Evolutionary conservation across 2,888 invertebrate genomes (phyloP).

Genomic region (Alitta virens): DNA sequence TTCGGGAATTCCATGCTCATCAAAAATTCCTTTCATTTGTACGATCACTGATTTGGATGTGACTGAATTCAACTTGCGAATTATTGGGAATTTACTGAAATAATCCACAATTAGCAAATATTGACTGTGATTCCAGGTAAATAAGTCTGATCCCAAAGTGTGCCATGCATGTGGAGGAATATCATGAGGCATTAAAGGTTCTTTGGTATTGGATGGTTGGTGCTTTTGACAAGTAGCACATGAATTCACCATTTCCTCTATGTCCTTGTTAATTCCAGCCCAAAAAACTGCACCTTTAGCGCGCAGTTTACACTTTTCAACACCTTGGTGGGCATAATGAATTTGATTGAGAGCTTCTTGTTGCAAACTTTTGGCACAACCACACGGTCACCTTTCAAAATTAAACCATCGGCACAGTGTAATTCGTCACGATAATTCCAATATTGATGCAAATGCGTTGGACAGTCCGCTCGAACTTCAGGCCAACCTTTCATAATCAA

Average conservation of each 20-base stretch:
- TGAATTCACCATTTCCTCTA: constrained; percentile 14
- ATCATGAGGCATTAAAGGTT: constrained; percentile 21
- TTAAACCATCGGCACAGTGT: constrained; percentile 2
- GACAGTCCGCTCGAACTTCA: background rate
- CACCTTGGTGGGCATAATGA: constrained; percentile 20
- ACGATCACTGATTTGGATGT: constrained; percentile 6
- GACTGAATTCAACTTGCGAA: constrained; percentile 1
- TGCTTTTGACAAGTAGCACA: constrained; percentile 11
- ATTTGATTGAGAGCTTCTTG: constrained; percentile 8
- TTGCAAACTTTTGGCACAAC: constrained; percentile 18
- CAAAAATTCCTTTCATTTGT: constrained; percentile 22
- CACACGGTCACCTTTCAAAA: constrained; percentile 15
- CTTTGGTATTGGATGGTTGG: constrained; percentile 3
- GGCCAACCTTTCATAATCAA: background rate
- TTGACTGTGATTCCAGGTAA: constrained; percentile 5
- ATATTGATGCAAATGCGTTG: constrained; percentile 20
- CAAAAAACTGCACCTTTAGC: constrained; percentile 23
- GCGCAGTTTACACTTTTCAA: constrained; percentile 16
- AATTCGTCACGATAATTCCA: constrained; percentile 17
- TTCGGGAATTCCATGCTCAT: constrained; percentile 28
- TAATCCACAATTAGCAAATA: constrained; percentile 22
- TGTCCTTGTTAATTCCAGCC: constrained; percentile 24
- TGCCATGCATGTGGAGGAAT: constrained; percentile 14
- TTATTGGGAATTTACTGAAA: constrained; percentile 7
- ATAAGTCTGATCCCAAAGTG: constrained; percentile 18